A percentile compares a stretch with the other conserved stretches of the same genome.
Conservation (phyloP, 2,113 vertebrate species). For the Semnornis frantzii region DNA sequence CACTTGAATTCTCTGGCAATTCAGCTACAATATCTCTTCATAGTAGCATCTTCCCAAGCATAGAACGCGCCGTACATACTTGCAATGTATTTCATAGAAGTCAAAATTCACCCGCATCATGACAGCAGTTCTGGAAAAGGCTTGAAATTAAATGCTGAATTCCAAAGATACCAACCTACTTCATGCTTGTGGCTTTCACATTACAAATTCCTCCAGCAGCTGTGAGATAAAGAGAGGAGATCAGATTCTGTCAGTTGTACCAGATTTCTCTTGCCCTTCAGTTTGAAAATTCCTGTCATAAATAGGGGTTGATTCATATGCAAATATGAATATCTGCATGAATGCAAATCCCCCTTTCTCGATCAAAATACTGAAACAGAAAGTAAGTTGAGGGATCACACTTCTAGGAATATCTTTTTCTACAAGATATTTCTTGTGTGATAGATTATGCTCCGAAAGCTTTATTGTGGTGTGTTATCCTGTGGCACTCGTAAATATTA, state of each 20-base stretch:
- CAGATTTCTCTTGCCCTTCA: conserved; percentile 6
- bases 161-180: not conserved
- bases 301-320: not conserved
- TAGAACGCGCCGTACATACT: conserved; percentile 54
- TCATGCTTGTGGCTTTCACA: conserved; percentile 7
- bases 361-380: conserved; percentile 2
- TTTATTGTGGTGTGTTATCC: not conserved
- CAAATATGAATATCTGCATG: not conserved
- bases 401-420: not conserved
- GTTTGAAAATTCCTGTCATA: not conserved
- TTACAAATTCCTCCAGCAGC: conserved; percentile 18
- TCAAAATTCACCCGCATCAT: conserved; percentile 6
- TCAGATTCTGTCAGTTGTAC: not conserved
- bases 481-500: not conserved
- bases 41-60: conserved; percentile 51
- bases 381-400: not conserved
- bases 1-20: conserved; percentile 34
- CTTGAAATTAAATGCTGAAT: not conserved
- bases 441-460: not conserved
- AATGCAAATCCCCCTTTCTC: not conserved
- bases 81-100: conserved; percentile 34
- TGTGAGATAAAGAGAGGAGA: not conserved
- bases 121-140: not conserved
- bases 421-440: not conserved
- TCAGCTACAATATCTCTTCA: not conserved